These are phyloP conservation scores for Lordiphosa stackelbergi DNA, from an alignment of 1,140 invertebrate species.

Conservation along the genomic window DNA sequence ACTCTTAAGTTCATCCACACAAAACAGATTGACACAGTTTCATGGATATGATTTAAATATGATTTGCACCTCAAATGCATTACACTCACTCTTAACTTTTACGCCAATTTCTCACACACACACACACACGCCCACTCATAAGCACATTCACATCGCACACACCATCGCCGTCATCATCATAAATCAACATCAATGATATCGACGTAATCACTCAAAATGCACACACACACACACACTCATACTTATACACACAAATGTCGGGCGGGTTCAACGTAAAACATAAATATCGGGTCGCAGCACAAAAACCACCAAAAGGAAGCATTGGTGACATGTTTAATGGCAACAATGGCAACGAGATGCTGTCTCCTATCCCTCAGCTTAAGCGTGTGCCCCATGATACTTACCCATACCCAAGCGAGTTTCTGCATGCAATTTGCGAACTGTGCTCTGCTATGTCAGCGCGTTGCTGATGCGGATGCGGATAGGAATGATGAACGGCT, in stretches of 20 bases:
- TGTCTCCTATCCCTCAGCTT: constrained; percentile 19
- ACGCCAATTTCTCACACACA: constrained; percentile 34
- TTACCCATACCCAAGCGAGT: constrained; percentile 28
- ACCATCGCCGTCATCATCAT: constrained; percentile 56
- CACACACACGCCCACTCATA: constrained; percentile 11
- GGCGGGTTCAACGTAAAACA: constrained; percentile 43
- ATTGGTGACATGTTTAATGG: constrained; percentile 69
- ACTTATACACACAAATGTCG: constrained; percentile 21
- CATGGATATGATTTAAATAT: constrained; percentile 9
- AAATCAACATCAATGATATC: constrained; percentile 75
- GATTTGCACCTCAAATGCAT: constrained; percentile 25
- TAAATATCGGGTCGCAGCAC: constrained; percentile 47
- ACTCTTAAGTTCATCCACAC: neutral
- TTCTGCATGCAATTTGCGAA: constrained; percentile 66
- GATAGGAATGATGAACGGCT: constrained; percentile 56
- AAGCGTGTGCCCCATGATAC: constrained; percentile 45
- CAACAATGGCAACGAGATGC: constrained; percentile 38
- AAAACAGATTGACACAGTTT: constrained; percentile 2
- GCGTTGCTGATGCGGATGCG: constrained; percentile 20
- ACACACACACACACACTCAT: constrained; percentile 15
- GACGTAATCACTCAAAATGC: constrained; percentile 73
- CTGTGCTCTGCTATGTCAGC: constrained; percentile 24
- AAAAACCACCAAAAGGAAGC: constrained; percentile 56
- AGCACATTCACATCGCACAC: constrained; percentile 9
- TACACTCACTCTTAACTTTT: constrained; percentile 28